Evolutionary conservation across 2,797 vertebrate species (phyloP), one percentile per base, ranked within the genome.

Genomic region (Darevskia mixta): DNA sequence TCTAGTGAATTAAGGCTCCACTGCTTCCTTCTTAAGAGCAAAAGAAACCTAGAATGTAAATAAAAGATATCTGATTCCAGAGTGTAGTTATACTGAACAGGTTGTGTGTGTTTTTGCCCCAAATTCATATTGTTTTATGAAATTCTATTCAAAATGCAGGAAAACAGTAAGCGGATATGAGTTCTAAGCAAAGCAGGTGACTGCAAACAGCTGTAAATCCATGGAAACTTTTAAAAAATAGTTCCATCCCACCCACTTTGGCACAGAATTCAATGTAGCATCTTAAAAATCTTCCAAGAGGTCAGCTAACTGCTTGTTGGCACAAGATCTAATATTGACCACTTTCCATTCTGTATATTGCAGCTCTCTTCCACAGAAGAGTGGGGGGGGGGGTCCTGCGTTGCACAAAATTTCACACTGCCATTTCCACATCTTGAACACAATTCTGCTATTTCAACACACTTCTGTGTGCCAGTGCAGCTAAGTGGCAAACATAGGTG

Each of bases 401-500:
- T 67, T 10, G 13, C 76, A 80, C 82, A 92, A 86, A 49, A 82
- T 86, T 82, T 83, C 91, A 45, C 0, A 71, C 41, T 0, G 15
- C 1, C 49, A 2, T 90, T 89, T 79, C 92, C 87, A 87, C 58
- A 83, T 83, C 61, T 85, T 71, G 83, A 49, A 55, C 76, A 92
- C 79, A 84, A 78, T 8, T 61, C 29, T 77, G 81, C 61, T 87
- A 97, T 87, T 97, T 96, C 89, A 97, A 83, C 89, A 97, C 32
- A 80, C 98, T 98, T 92, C 98, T 97, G 96, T 97, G 96, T 29
- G 95, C 97, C 86, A 98, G 93, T 25, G 98, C 97, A 7, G 97
- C 97, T 88, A 98, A 95, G 95, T 95, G 97, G 91, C 96, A 96
- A 61, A 88, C 97, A 92, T 92, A 97, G 95, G 97, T 97, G 88